Evolutionary conservation across 2,888 invertebrate genomes (phyloP).

Genomic region (Campopleginae sp.): DNA sequence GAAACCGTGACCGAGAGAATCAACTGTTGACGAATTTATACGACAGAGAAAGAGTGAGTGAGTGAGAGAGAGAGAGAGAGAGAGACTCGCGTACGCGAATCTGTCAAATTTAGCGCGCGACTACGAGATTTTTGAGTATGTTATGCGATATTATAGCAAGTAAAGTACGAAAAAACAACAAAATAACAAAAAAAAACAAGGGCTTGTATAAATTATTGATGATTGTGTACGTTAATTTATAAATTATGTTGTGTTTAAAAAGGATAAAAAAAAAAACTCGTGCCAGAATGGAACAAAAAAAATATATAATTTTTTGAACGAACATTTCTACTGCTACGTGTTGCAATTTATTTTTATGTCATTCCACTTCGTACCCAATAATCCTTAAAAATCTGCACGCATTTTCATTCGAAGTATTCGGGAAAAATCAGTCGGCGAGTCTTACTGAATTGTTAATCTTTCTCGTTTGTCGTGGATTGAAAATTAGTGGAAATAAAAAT

Average conservation of each 20-base stretch:
- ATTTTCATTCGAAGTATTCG: slow-evolving; percentile 14
- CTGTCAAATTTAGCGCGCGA: slow-evolving; percentile 20
- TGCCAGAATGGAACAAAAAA: slow-evolving; percentile 82
- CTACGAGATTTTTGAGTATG: slow-evolving; percentile 51
- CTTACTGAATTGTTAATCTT: neutral
- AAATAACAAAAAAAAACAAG: slow-evolving; percentile 34
- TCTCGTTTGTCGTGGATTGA: slow-evolving; percentile 24
- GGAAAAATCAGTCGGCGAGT: neutral
- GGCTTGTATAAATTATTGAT: slow-evolving; percentile 79
- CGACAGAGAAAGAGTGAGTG: slow-evolving; percentile 44
- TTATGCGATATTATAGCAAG: slow-evolving; percentile 63
- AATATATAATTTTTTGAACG: slow-evolving; percentile 84
- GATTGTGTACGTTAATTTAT: slow-evolving; percentile 84
- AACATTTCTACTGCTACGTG: slow-evolving; percentile 68
- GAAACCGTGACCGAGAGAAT: slow-evolving; percentile 49
- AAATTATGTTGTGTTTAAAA: slow-evolving; percentile 83
- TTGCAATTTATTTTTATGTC: slow-evolving; percentile 62
- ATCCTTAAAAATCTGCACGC: slow-evolving; percentile 13
- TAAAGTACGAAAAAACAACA: slow-evolving; percentile 45
- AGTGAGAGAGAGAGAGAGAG: slow-evolving; percentile 40
- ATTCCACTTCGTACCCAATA: slow-evolving; percentile 30
- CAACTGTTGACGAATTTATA: slow-evolving; percentile 56
- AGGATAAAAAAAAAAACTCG: slow-evolving; percentile 72
- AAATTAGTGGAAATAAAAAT: slow-evolving; percentile 1
- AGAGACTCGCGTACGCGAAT: slow-evolving; percentile 33